Evolutionary conservation across 2,113 vertebrate species (phyloP), one percentile per base, ranked within the genome.

Genomic region (Thunnus maccoyii): DNA sequence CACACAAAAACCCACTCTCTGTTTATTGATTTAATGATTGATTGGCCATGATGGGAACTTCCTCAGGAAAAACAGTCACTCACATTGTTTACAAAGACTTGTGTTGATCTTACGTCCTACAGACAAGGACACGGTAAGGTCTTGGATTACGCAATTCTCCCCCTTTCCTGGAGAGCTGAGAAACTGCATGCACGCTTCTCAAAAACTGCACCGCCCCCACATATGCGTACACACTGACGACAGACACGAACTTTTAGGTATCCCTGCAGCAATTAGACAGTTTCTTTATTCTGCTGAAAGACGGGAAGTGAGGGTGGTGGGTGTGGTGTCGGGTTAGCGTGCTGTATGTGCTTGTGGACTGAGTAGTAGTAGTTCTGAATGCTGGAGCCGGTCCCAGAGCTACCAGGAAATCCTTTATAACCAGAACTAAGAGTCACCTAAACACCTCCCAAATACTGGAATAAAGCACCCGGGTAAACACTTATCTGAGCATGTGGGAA

Each of bases 351-450:
- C 51, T 32, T 78, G 76, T 36, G 36, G 72, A 44, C 52, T 66
- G 30, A 74, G 68, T 56, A 46, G 51, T 20, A 76, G 36, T 30
- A 67, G 56, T 25, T 80, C 69, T 79, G 76, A 91, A 84, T 77
- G 78, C 68, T 91, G 88, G 90, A 91, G 62, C 71, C 60, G 18
- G 50, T 82, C 91, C 91, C 86, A 73, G 70, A 85, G 83, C 68
- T 83, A 79, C 89, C 86, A 90, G 92, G 91, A 93, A 91, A 93
- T 90, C 84, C 78, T 90, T 84, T 65, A 85, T 78, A 76, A 91
- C 83, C 69, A 83, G 86, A 88, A 83, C 63, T 78, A 82, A 57
- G 72, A 85, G 78, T 86, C 76, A 84, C 87, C 85, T 82, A 84
- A 91, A 92, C 79, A 90, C 76, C 71, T 84, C 80, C 82, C 68